These are phyloP conservation scores for Ptychobarbus kaznakovi DNA, from an alignment of 2,797 vertebrate species.

Conservation along the genomic window DNA sequence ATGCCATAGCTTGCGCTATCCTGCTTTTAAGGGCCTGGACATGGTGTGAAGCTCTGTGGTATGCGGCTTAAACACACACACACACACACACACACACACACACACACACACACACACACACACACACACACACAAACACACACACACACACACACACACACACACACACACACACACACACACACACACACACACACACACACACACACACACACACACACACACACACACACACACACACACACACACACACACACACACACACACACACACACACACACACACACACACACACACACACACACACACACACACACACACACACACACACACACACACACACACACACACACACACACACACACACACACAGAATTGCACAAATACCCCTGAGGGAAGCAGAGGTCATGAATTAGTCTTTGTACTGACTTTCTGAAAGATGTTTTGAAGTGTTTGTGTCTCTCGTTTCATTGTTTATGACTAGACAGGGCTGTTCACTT, in stretches of 20 bases:
- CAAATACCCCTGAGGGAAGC: slow-evolving; percentile 26
- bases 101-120: slow-evolving; percentile 24
- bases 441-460: background rate
- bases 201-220: slow-evolving; percentile 40
- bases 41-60: background rate
- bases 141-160: slow-evolving; percentile 15
- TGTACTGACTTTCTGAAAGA: slow-evolving; percentile 1
- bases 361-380: background rate
- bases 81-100: slow-evolving; percentile 19
- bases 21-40: slow-evolving; percentile 9
- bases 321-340: slow-evolving; percentile 11
- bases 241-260: slow-evolving; percentile 19
- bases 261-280: slow-evolving; percentile 29
- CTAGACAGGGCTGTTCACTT: background rate
- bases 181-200: background rate
- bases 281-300: slow-evolving; percentile 6
- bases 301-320: slow-evolving; percentile 41
- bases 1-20: background rate
- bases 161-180: slow-evolving; percentile 35
- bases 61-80: slow-evolving; percentile 32
- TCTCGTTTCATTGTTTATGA: background rate
- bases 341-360: slow-evolving; percentile 27
- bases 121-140: slow-evolving; percentile 24
- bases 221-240: slow-evolving; percentile 16
- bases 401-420: slow-evolving; percentile 23